Evolutionary conservation across 2,888 invertebrate genomes (phyloP).

Genomic region (Priocnemis perturbator): DNA sequence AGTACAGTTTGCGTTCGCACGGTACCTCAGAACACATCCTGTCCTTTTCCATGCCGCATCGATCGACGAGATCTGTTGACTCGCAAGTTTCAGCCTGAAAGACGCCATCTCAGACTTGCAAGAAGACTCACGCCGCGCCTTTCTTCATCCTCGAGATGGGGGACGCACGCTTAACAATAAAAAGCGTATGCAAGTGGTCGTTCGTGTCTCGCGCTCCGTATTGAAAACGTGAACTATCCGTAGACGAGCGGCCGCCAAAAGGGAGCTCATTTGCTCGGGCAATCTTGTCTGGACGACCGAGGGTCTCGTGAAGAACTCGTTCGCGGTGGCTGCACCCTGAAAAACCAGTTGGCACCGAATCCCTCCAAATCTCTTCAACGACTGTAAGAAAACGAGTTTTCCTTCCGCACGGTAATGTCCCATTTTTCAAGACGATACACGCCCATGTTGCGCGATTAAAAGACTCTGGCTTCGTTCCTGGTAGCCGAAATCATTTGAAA

Average conservation of each 20-base stretch:
- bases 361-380: neutral
- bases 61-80: constrained; percentile 34
- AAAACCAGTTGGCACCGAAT: constrained; percentile 21
- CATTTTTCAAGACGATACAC: too few relatives aligned
- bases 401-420: neutral
- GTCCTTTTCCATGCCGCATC: neutral
- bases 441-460: too few relatives aligned
- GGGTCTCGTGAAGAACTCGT: neutral
- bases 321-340: constrained; percentile 9
- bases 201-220: constrained; percentile 17
- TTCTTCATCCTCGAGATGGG: neutral
- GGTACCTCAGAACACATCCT: too few relatives aligned
- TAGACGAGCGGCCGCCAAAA: constrained; percentile 29
- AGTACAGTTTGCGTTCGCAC: too few relatives aligned
- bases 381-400: constrained; percentile 18
- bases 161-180: constrained; percentile 17
- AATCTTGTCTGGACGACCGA: constrained; percentile 29
- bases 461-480: too few relatives aligned
- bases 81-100: constrained; percentile 29
- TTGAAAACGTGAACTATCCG: constrained; percentile 37
- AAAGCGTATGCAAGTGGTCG: constrained; percentile 13
- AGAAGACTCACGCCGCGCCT: constrained; percentile 10
- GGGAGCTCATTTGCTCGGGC: constrained; percentile 45
- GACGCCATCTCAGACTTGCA: constrained; percentile 24
- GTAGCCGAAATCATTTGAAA: too few relatives aligned